Evolutionary conservation across 2,888 invertebrate genomes (phyloP), one percentile per base, ranked within the genome.

Genomic region (Notocelia uddmanniana): DNA sequence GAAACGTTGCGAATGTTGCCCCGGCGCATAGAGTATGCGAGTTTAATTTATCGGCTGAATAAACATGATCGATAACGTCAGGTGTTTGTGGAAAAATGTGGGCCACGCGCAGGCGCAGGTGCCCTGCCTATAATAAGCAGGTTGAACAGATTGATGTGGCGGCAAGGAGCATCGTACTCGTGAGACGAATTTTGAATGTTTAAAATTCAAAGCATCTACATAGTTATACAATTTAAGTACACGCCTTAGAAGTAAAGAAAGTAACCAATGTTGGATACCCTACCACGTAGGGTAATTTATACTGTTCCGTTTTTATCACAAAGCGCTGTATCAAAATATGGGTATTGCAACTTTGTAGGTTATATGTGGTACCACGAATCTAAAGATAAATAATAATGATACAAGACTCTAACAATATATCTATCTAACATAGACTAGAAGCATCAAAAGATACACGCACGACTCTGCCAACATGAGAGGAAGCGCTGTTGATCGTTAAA

Each of bases 41-140:
- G 59, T 69, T 60, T 71, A 67, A 71, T 74, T 76, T 84, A 84
- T 84, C 84, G 76, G 73, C 31, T 81, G 78, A 79, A 78, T 80
- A 82, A 82, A 83, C 81, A 81, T 68, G 77, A 74, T 75, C 73
- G 79, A 83, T 82, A 83, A 76, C 78, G 79, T 79, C 80, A 79
- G 78, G 80, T 81, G 81, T 76, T 74, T 74, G 78, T 76, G 75
- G 74, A 69, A 76, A 73, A 78, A 84, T 82, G 84, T 85, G 81
- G 84, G 86, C 80, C 85, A 80, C 15, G 73, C 76, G 78, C 79
- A 64, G 75, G 80, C 76, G 78, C 79, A 66, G 76, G 80, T 86
- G 79, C 86, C 63, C 64, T 15, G 21, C 52, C 52, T 54, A 21
- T 54, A 31, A 50, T 63, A 21, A 54, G 34, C 52, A 52, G 64